Base-by-base conservation (phyloP, 1,140 invertebrate genomes). In the Mamestra configurata region DNA sequence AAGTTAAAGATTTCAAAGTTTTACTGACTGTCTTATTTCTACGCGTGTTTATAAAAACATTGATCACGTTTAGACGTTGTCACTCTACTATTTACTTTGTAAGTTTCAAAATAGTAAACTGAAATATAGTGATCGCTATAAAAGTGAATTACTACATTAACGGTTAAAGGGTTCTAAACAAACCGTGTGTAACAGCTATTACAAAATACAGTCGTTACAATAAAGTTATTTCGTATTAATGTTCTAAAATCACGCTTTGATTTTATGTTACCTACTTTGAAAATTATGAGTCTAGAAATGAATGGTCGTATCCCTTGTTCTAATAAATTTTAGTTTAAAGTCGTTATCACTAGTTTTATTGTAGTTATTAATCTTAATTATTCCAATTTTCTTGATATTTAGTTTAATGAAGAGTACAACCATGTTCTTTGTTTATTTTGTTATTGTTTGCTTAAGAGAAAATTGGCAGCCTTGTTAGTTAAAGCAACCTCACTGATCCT, bases 181-280 rank as follows among this genome's bases (percentile, higher is more conserved):
- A 40, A 59, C 13, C 37, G 61, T 43, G 37, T 66, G 20, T 66
- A 43, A 43, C 7, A 4, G 37, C 61, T 66, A 43, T 66, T 43
- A 66, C n/a, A 20, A 66, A 66, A 43, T 24, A 43, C 61, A 66
- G 20, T 43, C 13, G 43, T 43, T 43, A 61, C 31, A 66, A 66
- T 31, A 73, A 11, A 73, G 70, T 57, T 57, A 55, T 73, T 55
- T 57, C 51, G 15, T 22, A 55, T 40, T 55, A 57, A 55, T 73
- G 51, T 24, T 57, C 5, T 22, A 10, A 51, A 73, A 73, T 55
- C 49, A 73, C 51, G 70, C 24, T 37, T 53, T 57, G 18, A 71
- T 8, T 73, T 73, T 57, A 73, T 73, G 27, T 8, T 40, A 22
- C 1, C 51, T n/a, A n/a, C n/a, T n/a, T 57, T 20, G 27, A 57